Conservation (phyloP, 2,888 invertebrate genomes). For the Bruchidius siliquastri region DNA sequence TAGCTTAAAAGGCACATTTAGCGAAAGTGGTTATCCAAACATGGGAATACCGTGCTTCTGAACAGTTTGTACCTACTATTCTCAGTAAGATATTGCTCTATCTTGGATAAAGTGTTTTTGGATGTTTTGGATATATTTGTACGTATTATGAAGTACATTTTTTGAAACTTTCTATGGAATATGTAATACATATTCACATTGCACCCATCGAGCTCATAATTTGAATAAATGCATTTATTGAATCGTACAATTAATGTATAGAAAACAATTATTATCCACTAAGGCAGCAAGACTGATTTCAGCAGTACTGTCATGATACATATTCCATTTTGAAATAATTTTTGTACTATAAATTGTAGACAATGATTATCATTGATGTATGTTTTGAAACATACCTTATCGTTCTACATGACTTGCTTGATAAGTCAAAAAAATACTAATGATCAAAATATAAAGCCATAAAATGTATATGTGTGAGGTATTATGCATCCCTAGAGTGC, state of each 20-base stretch:
- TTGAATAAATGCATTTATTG: not conserved
- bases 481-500: too few relatives aligned
- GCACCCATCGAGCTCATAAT: not conserved
- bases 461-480: too few relatives aligned
- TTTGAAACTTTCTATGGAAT: not conserved
- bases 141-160: not conserved
- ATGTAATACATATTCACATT: not conserved
- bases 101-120: too few relatives aligned
- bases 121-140: not conserved
- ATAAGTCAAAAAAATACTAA: too few relatives aligned
- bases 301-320: not conserved
- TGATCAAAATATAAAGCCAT: too few relatives aligned
- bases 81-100: too few relatives aligned
- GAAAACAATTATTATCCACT: not conserved
- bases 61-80: too few relatives aligned
- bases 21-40: too few relatives aligned
- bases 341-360: not conserved
- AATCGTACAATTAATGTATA: not conserved
- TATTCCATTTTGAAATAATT: not conserved
- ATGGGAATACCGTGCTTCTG: too few relatives aligned
- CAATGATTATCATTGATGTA: not conserved
- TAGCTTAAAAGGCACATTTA: too few relatives aligned
- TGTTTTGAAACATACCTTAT: too few relatives aligned
- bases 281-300: not conserved
- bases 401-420: too few relatives aligned